phyloP scores from a whole-genome alignment of 1,140 invertebrate species.

The Drosophila sturtevanti region DNA sequence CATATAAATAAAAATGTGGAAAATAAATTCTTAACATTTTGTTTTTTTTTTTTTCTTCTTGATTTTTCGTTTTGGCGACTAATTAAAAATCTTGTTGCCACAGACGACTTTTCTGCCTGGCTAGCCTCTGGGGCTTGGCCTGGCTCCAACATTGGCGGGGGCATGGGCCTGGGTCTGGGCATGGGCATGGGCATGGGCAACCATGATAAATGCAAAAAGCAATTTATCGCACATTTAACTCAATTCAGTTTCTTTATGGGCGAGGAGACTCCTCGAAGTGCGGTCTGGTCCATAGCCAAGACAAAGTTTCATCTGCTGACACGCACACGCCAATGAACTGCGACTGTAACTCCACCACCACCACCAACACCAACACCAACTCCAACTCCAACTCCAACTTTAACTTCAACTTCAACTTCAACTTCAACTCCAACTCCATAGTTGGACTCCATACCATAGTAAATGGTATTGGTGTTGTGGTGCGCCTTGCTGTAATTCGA shows the following conservation, averaged over 20 bases:
- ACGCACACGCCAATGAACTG: conserved; percentile 46
- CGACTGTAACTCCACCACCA: conserved; percentile 4
- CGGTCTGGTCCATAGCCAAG: conserved; percentile 42
- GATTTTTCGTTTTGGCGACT: conserved; percentile 52
- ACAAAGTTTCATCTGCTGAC: conserved; percentile 70
- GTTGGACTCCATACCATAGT: conserved; percentile 21
- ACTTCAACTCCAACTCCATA: conserved; percentile 2
- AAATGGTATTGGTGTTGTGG: conserved; percentile 4
- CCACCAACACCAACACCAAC: background rate
- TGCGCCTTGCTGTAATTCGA: conserved; percentile 67
- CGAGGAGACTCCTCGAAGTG: conserved; percentile 23
- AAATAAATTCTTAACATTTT: conserved; percentile 46
- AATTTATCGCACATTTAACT: conserved; percentile 82
- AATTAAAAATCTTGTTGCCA: conserved; percentile 80
- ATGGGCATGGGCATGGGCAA: conserved; percentile 43
- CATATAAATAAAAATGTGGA: conserved; percentile 39
- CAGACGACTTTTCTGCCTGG: conserved; percentile 36
- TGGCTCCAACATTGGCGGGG: conserved; percentile 37
- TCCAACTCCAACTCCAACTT: conserved; percentile 3
- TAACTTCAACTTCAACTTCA: too few relatives aligned
- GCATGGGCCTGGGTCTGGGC: conserved; percentile 1
- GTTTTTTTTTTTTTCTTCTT: background rate
- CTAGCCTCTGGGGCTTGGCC: conserved; percentile 40
- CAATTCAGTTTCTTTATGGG: conserved; percentile 78
- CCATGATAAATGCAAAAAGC: conserved; percentile 82